These are phyloP conservation scores for Oenanthe melanoleuca DNA, from an alignment of 2,113 vertebrate genomes.

Conservation along the genomic window DNA sequence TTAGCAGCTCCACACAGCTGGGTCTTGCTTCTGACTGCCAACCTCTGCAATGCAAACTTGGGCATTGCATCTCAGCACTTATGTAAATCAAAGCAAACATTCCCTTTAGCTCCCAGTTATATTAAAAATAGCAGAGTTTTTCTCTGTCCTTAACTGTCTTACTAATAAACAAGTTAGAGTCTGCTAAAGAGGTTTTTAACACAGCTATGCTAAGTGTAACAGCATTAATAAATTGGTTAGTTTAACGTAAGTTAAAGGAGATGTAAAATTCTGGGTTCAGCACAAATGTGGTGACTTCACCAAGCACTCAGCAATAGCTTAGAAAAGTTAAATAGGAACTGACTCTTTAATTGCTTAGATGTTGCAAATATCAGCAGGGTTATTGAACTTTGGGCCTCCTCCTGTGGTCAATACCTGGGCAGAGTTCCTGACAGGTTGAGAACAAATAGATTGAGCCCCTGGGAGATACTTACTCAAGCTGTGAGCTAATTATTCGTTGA, in stretches of 20 bases:
- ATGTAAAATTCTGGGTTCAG: neutral
- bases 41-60: fast-evolving
- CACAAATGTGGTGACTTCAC: neutral
- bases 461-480: neutral
- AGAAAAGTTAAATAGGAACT: neutral
- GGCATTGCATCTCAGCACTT: neutral
- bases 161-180: neutral
- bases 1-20: neutral
- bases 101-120: neutral
- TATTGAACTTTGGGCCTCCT: neutral
- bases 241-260: neutral
- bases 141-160: neutral
- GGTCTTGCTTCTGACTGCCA: neutral
- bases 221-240: neutral
- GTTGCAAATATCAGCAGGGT: neutral
- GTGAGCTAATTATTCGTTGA: neutral
- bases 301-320: neutral
- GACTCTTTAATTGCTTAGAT: neutral
- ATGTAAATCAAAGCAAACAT: neutral
- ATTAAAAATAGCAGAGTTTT: neutral
- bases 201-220: neutral
- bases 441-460: neutral
- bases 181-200: neutral
- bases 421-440: neutral
- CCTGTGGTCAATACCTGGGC: neutral